Percentiles rank a stretch among this genome's conserved stretches.
Conservation (phyloP, 1,140 invertebrate species). For the Cryptotermes secundus region DNA sequence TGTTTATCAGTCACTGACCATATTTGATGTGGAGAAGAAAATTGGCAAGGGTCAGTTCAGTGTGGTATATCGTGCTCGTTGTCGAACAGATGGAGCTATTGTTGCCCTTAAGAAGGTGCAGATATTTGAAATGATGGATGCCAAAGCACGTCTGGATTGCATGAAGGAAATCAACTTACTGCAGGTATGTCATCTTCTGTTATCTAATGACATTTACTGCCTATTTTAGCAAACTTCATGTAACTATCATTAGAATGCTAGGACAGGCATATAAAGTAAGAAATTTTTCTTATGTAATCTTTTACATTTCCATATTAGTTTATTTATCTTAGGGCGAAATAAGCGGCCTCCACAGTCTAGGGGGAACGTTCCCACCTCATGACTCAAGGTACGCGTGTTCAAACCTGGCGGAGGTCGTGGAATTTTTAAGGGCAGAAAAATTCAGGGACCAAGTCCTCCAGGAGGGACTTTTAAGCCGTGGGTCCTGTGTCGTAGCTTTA, state of each 20-base stretch:
- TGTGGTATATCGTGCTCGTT: conserved; percentile 59
- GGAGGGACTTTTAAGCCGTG: too few species aligned
- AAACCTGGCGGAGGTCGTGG: too few species aligned
- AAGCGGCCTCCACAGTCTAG: too few species aligned
- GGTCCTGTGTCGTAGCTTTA: too few species aligned
- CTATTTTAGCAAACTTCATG: background rate
- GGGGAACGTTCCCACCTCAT: too few species aligned
- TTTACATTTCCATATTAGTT: too few species aligned
- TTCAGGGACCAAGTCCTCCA: too few species aligned
- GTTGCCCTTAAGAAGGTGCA: conserved; percentile 68
- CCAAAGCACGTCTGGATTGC: conserved; percentile 66
- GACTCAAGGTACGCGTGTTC: too few species aligned
- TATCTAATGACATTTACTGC: background rate
- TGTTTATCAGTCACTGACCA: conserved; percentile 45
- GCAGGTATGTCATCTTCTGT: conserved; percentile 49
- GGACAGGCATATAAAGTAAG: background rate
- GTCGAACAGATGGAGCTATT: conserved; percentile 47
- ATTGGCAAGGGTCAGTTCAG: conserved; percentile 68
- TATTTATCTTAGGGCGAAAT: too few species aligned
- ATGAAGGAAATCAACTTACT: conserved; percentile 69
- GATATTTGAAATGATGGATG: conserved; percentile 68
- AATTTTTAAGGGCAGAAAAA: too few species aligned
- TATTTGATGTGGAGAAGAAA: conserved; percentile 60
- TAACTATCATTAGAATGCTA: background rate
- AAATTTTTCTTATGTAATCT: background rate